These are phyloP conservation scores for Petrocephalus microphthalmus DNA, from an alignment of 2,113 vertebrate genomes.

Conservation along the genomic window DNA sequence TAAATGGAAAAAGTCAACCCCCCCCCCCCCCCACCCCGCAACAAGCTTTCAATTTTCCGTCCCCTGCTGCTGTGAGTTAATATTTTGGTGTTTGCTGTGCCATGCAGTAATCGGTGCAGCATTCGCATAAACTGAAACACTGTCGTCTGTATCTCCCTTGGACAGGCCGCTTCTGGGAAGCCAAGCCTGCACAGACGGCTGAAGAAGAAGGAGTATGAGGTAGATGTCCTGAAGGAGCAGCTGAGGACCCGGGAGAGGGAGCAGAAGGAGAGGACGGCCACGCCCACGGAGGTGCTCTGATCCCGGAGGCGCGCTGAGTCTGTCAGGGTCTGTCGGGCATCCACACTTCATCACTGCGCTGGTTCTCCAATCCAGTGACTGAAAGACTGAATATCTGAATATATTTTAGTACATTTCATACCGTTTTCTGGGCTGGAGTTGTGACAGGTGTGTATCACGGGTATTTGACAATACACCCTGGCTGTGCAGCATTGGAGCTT, in stretches of 20 bases:
- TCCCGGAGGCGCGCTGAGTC: background rate
- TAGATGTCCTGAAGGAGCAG: slow-evolving; percentile 20
- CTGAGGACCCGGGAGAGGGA: slow-evolving; percentile 16
- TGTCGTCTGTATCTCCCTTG: background rate
- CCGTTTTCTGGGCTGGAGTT: background rate
- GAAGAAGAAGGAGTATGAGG: slow-evolving; percentile 22
- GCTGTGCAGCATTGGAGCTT: background rate
- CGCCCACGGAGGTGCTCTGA: background rate
- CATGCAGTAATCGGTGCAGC: background rate
- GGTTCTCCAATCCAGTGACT: background rate
- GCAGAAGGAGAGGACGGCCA: background rate
- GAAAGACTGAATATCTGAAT: background rate
- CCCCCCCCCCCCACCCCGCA: background rate
- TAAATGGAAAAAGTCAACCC: background rate
- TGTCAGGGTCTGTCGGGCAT: background rate
- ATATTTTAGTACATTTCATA: background rate
- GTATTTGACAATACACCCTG: background rate
- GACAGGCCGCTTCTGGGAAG: slow-evolving; percentile 39
- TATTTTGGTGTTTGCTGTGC: background rate
- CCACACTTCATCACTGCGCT: background rate
- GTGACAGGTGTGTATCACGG: background rate
- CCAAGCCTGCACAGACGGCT: slow-evolving; percentile 16
- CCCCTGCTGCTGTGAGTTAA: background rate
- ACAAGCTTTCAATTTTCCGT: background rate
- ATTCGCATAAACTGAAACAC: background rate